A percentile compares a stretch with the other conserved stretches of the same genome.
These are phyloP conservation scores for Choloepus hoffmanni DNA, from an alignment of 2,113 vertebrate species.

Conservation along the genomic window DNA sequence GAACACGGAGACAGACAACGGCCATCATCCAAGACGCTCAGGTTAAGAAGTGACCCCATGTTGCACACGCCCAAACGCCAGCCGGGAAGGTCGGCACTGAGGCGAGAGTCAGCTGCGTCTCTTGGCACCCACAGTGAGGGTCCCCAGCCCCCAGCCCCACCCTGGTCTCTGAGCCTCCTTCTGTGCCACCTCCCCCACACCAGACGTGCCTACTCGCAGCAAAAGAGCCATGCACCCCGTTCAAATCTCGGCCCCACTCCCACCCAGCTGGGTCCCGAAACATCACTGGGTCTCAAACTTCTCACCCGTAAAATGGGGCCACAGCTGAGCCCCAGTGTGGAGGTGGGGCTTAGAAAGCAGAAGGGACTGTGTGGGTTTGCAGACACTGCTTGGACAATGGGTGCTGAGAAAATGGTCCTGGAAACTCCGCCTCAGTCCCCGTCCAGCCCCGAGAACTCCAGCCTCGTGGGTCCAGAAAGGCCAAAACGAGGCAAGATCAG, in stretches of 20 bases:
- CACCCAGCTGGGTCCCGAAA: not conserved
- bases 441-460: not conserved
- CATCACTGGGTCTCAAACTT: not conserved
- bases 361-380: accelerated
- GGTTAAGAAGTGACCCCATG: accelerated
- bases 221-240: not conserved
- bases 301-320: not conserved
- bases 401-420: not conserved
- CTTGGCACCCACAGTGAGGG: no score
- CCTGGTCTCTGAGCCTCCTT: not conserved
- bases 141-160: no score
- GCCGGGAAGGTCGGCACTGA: constrained; percentile 52
- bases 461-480: not conserved
- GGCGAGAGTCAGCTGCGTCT: accelerated
- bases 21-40: not conserved
- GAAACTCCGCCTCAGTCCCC: not conserved
- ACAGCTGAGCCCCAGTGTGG: accelerated
- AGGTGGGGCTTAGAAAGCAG: accelerated
- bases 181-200: accelerated
- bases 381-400: not conserved
- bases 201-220: not conserved
- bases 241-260: accelerated
- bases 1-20: accelerated
- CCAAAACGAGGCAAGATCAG: no score
- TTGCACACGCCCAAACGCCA: not conserved